Evolutionary conservation across 2,113 vertebrate genomes (phyloP).

Genomic region (Colinus virginianus): DNA sequence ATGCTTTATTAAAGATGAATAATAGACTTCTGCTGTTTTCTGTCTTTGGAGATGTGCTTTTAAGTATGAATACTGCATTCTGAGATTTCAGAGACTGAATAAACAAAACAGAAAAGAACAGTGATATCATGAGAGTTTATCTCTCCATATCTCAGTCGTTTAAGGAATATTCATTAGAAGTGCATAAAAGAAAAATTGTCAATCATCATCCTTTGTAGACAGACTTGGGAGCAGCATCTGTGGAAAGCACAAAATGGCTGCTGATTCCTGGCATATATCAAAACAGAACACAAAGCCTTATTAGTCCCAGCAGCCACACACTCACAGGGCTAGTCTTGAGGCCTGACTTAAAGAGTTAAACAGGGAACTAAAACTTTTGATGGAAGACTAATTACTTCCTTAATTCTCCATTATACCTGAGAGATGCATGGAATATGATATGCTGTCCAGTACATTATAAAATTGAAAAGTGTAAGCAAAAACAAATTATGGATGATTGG

Average conservation of each 20-base stretch:
- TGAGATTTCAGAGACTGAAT: background rate
- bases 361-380: background rate
- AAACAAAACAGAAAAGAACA: background rate
- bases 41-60: background rate
- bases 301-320: background rate
- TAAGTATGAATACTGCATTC: background rate
- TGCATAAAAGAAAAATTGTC: background rate
- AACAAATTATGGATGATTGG: conserved; percentile 3
- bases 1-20: background rate
- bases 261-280: background rate
- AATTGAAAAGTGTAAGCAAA: conserved; percentile 51
- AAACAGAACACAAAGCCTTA: background rate
- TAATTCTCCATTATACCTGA: background rate
- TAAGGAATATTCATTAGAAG: background rate
- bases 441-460: conserved; percentile 41
- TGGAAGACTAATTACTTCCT: background rate
- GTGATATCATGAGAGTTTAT: background rate
- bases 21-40: background rate
- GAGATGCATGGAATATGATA: background rate
- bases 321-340: background rate
- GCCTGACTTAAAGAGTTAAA: background rate
- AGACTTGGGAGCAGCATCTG: background rate
- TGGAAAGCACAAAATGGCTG: background rate
- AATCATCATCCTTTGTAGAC: background rate
- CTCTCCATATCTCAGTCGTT: background rate